Base-by-base conservation (phyloP, 2,797 vertebrate genomes). In the Galaxias olidus region DNA sequence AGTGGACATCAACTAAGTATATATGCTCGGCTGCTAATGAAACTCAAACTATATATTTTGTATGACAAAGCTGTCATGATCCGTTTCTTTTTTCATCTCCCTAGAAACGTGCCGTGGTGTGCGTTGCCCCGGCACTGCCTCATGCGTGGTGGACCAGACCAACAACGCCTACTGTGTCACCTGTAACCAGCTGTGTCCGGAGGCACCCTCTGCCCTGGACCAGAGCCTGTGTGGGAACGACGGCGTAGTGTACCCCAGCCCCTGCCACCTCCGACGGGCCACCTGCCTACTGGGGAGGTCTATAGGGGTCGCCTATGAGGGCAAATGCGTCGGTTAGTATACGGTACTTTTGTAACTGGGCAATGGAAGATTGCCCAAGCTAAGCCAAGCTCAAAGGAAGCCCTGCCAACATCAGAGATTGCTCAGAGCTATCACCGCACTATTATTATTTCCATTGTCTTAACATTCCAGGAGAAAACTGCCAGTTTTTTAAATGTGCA, bases 151-250 rank as follows among this genome's bases (percentile, higher is more conserved):
- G 76, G 94, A 96, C 69, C 94, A 96, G 87, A 93, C 90, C 46
- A 95, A 93, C 74, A 95, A 94, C 0, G 94, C 94, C 74, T 94
- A 95, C 88, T 96, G 94, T 0, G 94, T 96, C 84, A 94, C 89
- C 0, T 96, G 94, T 66, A 94, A 95, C 79, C 89, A 90, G 19
- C 87, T 92, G 75, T 96, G 94, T 77, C 93, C 92, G 0, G 94
- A 95, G 70, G 91, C 90, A 43, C 85, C 91, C 30, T 92, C 90
- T 12, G 30, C 30, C 30, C 86, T 88, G 0, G 94, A 94, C 13
- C 94, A 95, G 71, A 91, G 93, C 79, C 92, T 96, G 72, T 96
- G 94, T 0, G 94, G 94, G 49, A 95, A 96, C 0, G 94, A 96
- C 0, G 94, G 94, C 45, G 89, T 92, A 61, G 93, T 93, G 18